These are phyloP conservation scores for Odontomachus brunneus DNA, from an alignment of 1,140 invertebrate species.

Conservation along the genomic window DNA sequence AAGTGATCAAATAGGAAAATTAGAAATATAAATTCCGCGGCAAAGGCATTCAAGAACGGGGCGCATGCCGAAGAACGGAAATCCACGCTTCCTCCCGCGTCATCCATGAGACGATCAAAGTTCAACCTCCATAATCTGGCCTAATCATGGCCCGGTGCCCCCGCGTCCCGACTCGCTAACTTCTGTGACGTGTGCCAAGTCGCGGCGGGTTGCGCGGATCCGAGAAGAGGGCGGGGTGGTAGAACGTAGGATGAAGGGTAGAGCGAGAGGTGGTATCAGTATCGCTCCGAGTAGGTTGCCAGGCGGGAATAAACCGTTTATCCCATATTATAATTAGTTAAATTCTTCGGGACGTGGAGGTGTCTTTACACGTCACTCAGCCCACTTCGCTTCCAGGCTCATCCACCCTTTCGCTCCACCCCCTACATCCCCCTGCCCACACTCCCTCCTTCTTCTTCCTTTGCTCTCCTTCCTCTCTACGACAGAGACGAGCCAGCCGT, in stretches of 20 bases:
- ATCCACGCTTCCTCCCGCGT: constrained; percentile 40
- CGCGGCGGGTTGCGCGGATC: constrained; percentile 68
- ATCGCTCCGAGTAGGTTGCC: constrained; percentile 82
- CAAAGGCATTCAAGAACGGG: neutral
- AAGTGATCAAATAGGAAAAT: constrained; percentile 34
- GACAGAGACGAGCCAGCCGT: constrained; percentile 79
- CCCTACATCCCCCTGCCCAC: constrained; percentile 51
- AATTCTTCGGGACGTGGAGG: constrained; percentile 85
- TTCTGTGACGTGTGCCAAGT: constrained; percentile 81
- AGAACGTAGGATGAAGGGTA: constrained; percentile 58
- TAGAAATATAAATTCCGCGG: constrained; percentile 11
- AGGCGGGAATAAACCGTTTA: constrained; percentile 85
- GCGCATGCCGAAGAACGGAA: constrained; percentile 49
- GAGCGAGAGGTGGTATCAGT: constrained; percentile 79
- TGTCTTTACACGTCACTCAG: constrained; percentile 86
- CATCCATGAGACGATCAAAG: constrained; percentile 74
- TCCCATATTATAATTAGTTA: constrained; percentile 86
- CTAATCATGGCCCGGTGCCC: constrained; percentile 76
- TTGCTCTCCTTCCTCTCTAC: constrained; percentile 69
- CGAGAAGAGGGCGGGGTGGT: constrained; percentile 49
- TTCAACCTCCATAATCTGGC: constrained; percentile 76
- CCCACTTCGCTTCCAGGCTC: constrained; percentile 84
- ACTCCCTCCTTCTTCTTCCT: constrained; percentile 49
- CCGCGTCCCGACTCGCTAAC: constrained; percentile 77
- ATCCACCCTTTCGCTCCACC: constrained; percentile 75